These are phyloP conservation scores for Drosophila infuscata DNA, from an alignment of 2,888 invertebrate genomes.

Conservation along the genomic window DNA sequence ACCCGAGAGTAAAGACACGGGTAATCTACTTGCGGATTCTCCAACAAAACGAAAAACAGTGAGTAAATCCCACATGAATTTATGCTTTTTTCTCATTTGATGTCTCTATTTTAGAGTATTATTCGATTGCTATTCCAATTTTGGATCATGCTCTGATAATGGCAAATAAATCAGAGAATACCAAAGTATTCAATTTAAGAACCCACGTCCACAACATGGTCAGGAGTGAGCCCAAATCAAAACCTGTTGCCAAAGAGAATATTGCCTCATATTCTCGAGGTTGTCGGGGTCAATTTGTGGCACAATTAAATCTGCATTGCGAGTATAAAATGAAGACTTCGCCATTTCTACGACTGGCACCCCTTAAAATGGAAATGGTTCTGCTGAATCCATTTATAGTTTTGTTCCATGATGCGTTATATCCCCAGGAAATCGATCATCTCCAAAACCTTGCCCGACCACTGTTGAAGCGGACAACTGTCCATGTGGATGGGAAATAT, in stretches of 20 bases:
- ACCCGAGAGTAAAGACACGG: too few species aligned
- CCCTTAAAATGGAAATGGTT: constrained; percentile 77
- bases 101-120: constrained; percentile 8
- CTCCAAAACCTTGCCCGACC: constrained; percentile 66
- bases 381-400: constrained; percentile 71
- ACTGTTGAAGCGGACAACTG: constrained; percentile 61
- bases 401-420: constrained; percentile 75
- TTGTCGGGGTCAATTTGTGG: constrained; percentile 68
- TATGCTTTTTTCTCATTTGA: background rate
- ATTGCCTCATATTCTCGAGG: constrained; percentile 47
- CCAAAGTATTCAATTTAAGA: constrained; percentile 29
- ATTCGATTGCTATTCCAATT: constrained; percentile 24
- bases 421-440: constrained; percentile 65
- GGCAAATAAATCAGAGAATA: background rate
- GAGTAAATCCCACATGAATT: constrained; percentile 14
- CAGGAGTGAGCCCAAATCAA: background rate
- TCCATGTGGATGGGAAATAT: constrained; percentile 17
- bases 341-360: constrained; percentile 75
- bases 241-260: too few species aligned
- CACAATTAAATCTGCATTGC: constrained; percentile 60
- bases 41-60: too few species aligned
- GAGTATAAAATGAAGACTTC: constrained; percentile 48
- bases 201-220: background rate
- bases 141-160: constrained; percentile 7
- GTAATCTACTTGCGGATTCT: too few species aligned